Evolutionary conservation across 2,888 invertebrate species (phyloP), one percentile per base, ranked within the genome.

Genomic region (Limnephilus rhombicus): DNA sequence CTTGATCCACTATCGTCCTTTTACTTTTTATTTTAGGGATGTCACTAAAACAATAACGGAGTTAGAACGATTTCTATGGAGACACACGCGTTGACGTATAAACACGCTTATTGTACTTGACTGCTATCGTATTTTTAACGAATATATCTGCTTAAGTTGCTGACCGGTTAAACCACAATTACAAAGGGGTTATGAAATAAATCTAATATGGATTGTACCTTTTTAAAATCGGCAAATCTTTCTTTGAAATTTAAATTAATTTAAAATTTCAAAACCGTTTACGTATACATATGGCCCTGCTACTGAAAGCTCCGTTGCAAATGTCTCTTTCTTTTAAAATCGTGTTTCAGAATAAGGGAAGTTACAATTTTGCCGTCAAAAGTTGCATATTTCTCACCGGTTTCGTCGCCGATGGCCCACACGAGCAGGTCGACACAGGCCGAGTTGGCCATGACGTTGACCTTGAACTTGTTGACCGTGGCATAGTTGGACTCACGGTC

Each of bases 351-450:
- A 68, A 68, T 18, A 15, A 5, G 24, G 1, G 68, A 68, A 1
- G 68, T 68, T 68, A 24, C 7, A 68, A 24, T 7, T 0, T 5
- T 24, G 68, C 0, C 68, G 24, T 68, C 24, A 68, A 24, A 68
- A 68, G 68, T 5, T 24, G 5, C 68, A 12, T 15, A 82, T 7
- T 31, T 18, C 82, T 96, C 95, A 99, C 99, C 99, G 94, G 98
- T 98, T 96, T 99, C 99, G 95, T 99, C 99, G 1, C 98, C 98
- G 94, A 99, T 99, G 0, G 99, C 99, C 99, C 99, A 99, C 53
- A 99, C 99, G 2, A 99, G 96, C 12, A 99, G 96, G 95, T 99
- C 99, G 0, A 99, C 99, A 94, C 99, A 99, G 0, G 99, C 99
- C 0, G 99, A 99, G 95, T 99, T 99, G 0, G 99, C 99, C 97